Base-by-base conservation (phyloP, 1,140 invertebrate genomes). In the Tetraneura akinire region DNA sequence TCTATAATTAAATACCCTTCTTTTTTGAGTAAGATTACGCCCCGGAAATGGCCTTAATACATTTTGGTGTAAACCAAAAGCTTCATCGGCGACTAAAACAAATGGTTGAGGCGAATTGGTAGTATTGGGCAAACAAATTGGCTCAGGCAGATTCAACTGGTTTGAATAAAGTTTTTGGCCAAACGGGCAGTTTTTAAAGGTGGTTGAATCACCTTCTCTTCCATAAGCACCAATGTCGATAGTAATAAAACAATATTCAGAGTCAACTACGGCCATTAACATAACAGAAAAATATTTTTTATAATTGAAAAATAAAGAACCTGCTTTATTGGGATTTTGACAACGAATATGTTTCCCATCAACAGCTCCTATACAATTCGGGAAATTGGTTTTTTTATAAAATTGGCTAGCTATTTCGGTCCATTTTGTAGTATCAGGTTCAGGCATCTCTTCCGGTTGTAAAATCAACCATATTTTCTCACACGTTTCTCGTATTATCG, bases 1-100 rank as follows among this genome's bases (percentile, higher is more conserved):
- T 26, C 83, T 29, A 80, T 85, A 86, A 81, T 88, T 86, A 81
- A 85, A 87, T n/a, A 85, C 83, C 71, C 82, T 73, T 86, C 82
- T 26, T 82, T 62, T 14, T 16, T 55, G 6, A 23, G 42, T 78
- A 70, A 82, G 57, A 14, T 62, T 21, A 51, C 37, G 55, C 8
- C 82, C 81, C 14, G 47, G 62, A 73, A 55, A 82, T 14, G 85
- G 86, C 62, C 83, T 81, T 83, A 86, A 83, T 80, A 85, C 81
- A 62, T 83, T 82, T 64, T 83, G 64, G 51, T 83, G 82, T 29
- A 87, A 71, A 10, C 83, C 82, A 82, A 87, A 88, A 14, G 84
- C 85, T 71, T 87, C 86, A 83, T 88, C 87, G n/a, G 84, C 86
- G 2, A 81, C 57, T 51, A 81, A 32, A 0, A 73, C 45, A 53